phyloP scores from a whole-genome alignment of 2,797 vertebrate species.

The Hypotaenidia okinawae region DNA sequence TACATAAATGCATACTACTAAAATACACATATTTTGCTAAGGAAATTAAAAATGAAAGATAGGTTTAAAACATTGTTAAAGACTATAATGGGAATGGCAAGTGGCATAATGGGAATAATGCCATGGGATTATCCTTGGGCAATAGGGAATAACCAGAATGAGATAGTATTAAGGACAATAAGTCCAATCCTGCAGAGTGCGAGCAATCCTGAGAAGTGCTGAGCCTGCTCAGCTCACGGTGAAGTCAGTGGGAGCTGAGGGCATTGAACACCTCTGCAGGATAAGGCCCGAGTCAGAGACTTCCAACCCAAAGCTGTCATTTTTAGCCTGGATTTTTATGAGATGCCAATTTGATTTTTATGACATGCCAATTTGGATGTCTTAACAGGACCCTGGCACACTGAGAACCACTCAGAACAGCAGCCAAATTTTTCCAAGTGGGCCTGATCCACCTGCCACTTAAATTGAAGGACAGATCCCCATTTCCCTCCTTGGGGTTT shows the following conservation, averaged over 20 bases:
- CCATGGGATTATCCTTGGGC: conserved; percentile 73
- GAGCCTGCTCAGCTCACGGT: conserved; percentile 3
- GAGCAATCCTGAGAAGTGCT: conserved; percentile 55
- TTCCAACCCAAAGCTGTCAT: conserved; percentile 59
- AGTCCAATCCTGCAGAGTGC: conserved; percentile 59
- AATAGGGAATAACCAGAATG: conserved; percentile 76
- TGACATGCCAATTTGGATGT: conserved; percentile 64
- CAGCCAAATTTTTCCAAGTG: not conserved
- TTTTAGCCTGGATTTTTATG: conserved; percentile 65
- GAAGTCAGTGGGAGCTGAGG: conserved; percentile 19
- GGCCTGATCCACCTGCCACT: conserved; percentile 46
- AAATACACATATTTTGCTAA: conserved; percentile 69
- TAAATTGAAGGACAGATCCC: conserved; percentile 25
- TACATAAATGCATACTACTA: conserved; percentile 43
- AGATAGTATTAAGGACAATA: conserved; percentile 77
- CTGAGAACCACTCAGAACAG: not conserved
- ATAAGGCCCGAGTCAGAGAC: conserved; percentile 41
- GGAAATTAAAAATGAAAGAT: conserved; percentile 74
- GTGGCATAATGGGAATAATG: conserved; percentile 77
- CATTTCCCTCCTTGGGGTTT: not conserved
- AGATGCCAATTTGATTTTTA: conserved; percentile 69
- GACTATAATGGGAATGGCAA: conserved; percentile 74
- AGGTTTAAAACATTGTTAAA: conserved; percentile 73
- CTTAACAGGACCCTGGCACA: conserved; percentile 42
- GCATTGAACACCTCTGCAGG: conserved; percentile 37